These are phyloP conservation scores for Liolophura sinensis DNA, from an alignment of 1,140 invertebrate species.

Conservation along the genomic window DNA sequence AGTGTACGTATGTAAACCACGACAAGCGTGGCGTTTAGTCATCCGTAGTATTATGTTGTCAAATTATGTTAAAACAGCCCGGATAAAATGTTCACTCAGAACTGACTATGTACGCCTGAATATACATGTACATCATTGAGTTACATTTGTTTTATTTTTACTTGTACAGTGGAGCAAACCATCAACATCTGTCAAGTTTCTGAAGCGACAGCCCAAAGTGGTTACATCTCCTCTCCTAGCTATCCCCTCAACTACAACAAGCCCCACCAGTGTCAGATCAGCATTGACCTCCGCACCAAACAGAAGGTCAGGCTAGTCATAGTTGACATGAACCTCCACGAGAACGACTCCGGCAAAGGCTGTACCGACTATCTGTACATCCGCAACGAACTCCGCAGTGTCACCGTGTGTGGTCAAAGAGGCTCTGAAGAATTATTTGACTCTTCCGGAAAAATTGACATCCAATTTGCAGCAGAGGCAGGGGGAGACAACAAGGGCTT, in stretches of 20 bases:
- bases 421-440: slow-evolving; percentile 35
- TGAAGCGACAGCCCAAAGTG: slow-evolving; percentile 34
- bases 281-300: slow-evolving; percentile 30
- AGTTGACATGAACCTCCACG: slow-evolving; percentile 47
- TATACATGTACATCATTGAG: too few species aligned
- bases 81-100: too few species aligned
- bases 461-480: slow-evolving; percentile 32
- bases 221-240: slow-evolving; percentile 46
- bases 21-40: too few species aligned
- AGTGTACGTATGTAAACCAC: too few species aligned
- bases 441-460: slow-evolving; percentile 31
- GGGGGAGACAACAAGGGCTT: slow-evolving; percentile 43
- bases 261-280: slow-evolving; percentile 15
- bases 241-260: slow-evolving; percentile 46
- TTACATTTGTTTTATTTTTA: too few species aligned
- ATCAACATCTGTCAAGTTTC: slow-evolving; percentile 37
- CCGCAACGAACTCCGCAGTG: slow-evolving; percentile 35
- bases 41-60: too few species aligned
- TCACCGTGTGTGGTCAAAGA: slow-evolving; percentile 44
- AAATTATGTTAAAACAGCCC: too few species aligned
- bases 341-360: slow-evolving; percentile 26
- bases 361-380: slow-evolving; percentile 50
- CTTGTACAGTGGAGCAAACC: slow-evolving; percentile 32
- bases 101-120: too few species aligned
- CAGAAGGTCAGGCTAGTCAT: slow-evolving; percentile 43